Base-by-base conservation (phyloP, 2,797 vertebrate genomes). In the Paguma larvata region DNA sequence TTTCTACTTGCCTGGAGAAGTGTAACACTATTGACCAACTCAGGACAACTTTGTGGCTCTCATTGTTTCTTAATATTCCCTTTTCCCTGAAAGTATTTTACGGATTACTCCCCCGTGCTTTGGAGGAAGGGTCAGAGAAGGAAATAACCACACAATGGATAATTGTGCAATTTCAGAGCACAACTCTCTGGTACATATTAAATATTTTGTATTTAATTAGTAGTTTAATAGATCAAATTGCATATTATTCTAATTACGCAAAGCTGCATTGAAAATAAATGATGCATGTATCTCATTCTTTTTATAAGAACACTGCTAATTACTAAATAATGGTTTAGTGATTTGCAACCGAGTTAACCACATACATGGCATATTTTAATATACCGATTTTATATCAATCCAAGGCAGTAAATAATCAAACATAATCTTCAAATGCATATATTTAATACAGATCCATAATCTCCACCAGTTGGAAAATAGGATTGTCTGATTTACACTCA, bases 151-250 rank as follows among this genome's bases (percentile, higher is more conserved):
- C 78, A 96, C 30, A 96, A 53, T 86, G 32, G 48, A 85, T 7
- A 94, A n/a, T 73, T 96, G 84, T 56, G 48, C 32, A 92, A 95
- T 94, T 80, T 96, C 68, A 95, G 70, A 89, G 63, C 2, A 53
- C 6, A 85, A 34, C 6, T 79, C 30, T 95, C 79, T 97, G 78
- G 65, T 94, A 73, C 72, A 65, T 84, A 98, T 91, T 96, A 94
- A 94, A 30, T 92, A 51, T 92, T 95, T 94, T 84, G 13, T 65
- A 95, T 94, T 96, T 97, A 95, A 96, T 96, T 96, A 77, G 70
- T 95, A 94, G 38, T 48, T 95, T 95, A 93, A 86, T 79, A 97
- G 38, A 84, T 95, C 53, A 95, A 85, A 95, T 86, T 94, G 25
- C 12, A 51, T 87, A 87, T 96, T 95, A 97, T 86, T 80, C n/a